Evolutionary conservation across 2,797 vertebrate species (phyloP).

Genomic region (Galago senegalensis): DNA sequence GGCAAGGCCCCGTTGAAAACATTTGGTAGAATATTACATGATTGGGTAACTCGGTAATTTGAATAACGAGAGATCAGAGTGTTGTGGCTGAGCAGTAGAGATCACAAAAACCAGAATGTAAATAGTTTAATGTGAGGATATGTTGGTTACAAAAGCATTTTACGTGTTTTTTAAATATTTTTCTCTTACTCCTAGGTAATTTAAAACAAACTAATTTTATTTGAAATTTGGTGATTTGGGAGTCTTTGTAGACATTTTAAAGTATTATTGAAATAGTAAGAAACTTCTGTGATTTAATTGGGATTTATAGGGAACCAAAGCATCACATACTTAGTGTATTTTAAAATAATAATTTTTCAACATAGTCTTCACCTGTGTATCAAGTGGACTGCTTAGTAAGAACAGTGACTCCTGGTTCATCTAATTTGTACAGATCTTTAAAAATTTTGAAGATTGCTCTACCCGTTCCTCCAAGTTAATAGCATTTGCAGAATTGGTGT

Average conservation of each 20-base stretch:
- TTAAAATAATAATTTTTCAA: conserved; percentile 18
- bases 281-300: conserved; percentile 71
- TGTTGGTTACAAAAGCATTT: neutral
- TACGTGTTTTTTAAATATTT: neutral
- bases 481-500: conserved; percentile 64
- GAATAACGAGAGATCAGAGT: neutral
- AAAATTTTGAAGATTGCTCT: neutral
- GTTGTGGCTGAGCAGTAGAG: neutral
- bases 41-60: neutral
- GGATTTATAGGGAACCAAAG: conserved; percentile 38
- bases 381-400: conserved; percentile 62
- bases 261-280: conserved; percentile 27
- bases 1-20: neutral
- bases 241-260: neutral
- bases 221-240: neutral
- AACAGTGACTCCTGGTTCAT: conserved; percentile 55
- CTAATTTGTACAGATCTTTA: conserved; percentile 33
- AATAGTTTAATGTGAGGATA: neutral
- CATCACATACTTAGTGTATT: conserved; percentile 14
- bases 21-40: neutral
- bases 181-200: conserved; percentile 21
- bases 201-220: conserved; percentile 27
- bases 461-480: conserved; percentile 52
- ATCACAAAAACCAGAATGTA: neutral
- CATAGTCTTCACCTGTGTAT: neutral